Conservation (phyloP, 2,888 invertebrate genomes). For the Anaspis maculata region DNA sequence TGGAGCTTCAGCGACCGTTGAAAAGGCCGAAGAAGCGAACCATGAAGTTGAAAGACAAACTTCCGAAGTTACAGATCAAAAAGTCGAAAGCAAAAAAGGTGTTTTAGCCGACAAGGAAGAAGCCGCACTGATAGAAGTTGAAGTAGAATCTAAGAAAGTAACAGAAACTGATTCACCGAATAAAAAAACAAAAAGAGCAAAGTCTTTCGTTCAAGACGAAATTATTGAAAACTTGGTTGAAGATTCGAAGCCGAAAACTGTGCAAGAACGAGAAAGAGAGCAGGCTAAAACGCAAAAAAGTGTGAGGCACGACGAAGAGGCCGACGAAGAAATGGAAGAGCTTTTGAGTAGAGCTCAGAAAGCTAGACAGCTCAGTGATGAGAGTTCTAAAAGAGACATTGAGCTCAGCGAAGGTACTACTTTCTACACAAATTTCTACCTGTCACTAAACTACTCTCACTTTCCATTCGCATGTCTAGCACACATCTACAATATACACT, state of each 20-base stretch:
- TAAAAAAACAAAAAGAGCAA: constrained; percentile 31
- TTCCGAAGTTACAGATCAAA: too few species aligned
- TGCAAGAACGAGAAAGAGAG: constrained; percentile 20
- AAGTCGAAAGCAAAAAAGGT: constrained; percentile 9
- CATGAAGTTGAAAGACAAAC: too few species aligned
- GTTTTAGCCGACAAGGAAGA: constrained; percentile 19
- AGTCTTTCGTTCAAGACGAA: constrained; percentile 21
- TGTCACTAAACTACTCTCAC: constrained; percentile 4
- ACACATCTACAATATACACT: too few species aligned
- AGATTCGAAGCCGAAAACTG: too few species aligned
- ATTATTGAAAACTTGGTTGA: constrained; percentile 4
- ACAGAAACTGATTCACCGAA: constrained; percentile 20
- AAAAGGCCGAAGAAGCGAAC: too few species aligned
- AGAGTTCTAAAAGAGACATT: constrained; percentile 48
- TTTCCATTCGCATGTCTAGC: too few species aligned
- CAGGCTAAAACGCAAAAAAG: constrained; percentile 30
- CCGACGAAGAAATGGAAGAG: constrained; percentile 54
- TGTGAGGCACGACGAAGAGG: constrained; percentile 43
- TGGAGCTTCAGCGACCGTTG: too few species aligned
- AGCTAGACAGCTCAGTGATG: constrained; percentile 62
- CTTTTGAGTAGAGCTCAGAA: constrained; percentile 56
- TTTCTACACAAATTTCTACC: constrained; percentile 3
- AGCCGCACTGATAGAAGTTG: constrained; percentile 14
- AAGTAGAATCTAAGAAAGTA: constrained; percentile 16
- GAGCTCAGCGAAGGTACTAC: constrained; percentile 14